Evolutionary conservation across 2,888 invertebrate genomes (phyloP).

Genomic region (Abrostola triplasia): DNA sequence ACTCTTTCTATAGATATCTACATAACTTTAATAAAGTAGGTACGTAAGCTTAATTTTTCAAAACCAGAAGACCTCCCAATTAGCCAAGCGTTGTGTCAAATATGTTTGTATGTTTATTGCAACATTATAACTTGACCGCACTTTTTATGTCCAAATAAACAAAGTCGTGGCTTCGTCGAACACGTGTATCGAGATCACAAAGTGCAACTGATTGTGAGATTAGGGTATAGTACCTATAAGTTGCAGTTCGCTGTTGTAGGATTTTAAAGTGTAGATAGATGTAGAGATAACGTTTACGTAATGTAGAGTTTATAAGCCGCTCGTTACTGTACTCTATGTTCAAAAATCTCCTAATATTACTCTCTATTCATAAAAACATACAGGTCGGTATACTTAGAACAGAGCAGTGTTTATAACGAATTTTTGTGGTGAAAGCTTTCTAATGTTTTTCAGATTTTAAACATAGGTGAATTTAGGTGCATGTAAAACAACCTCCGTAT

Average conservation of each 20-base stretch:
- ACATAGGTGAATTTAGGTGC: conserved; percentile 9
- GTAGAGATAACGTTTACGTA: too few species aligned
- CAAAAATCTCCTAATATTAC: too few species aligned
- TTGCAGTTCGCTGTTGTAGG: too few species aligned
- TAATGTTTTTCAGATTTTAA: background rate
- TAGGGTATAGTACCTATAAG: background rate
- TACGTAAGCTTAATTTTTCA: background rate
- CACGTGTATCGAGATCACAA: conserved; percentile 20
- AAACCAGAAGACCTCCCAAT: conserved; percentile 67
- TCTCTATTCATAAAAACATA: too few species aligned
- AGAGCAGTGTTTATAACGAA: background rate
- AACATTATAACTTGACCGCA: conserved; percentile 66
- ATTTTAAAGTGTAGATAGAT: too few species aligned
- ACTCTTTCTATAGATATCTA: too few species aligned
- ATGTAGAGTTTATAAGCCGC: too few species aligned
- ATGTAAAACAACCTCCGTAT: conserved; percentile 26
- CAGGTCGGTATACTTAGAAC: too few species aligned
- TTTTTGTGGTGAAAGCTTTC: background rate
- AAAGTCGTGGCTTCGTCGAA: conserved; percentile 25
- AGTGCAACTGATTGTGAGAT: background rate
- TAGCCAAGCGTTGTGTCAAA: conserved; percentile 56
- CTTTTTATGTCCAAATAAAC: conserved; percentile 74
- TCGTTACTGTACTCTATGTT: too few species aligned
- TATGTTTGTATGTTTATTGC: conserved; percentile 62
- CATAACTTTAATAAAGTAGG: background rate